Conservation (phyloP, 2,113 vertebrate species). For the Ceyx melanurus region DNA sequence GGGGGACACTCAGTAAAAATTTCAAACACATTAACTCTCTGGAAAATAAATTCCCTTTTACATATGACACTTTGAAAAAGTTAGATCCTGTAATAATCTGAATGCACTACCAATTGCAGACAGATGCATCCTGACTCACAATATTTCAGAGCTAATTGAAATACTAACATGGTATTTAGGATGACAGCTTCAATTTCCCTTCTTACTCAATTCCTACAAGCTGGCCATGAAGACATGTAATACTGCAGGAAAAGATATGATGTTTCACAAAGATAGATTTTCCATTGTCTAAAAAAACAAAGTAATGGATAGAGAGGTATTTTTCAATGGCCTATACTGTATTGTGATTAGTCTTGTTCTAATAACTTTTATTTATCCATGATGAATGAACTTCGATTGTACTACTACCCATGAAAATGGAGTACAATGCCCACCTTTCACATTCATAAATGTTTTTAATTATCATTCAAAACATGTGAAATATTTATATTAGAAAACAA, state of each 20-base stretch:
- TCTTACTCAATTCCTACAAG: neutral
- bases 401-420: neutral
- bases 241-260: neutral
- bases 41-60: neutral
- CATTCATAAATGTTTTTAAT: neutral
- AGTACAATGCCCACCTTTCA: neutral
- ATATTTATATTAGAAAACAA: neutral
- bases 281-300: neutral
- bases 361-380: neutral
- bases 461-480: neutral
- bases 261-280: neutral
- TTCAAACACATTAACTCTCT: neutral
- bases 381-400: neutral
- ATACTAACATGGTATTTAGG: conserved; percentile 7
- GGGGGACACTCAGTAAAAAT: neutral
- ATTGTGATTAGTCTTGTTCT: neutral
- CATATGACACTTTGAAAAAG: neutral
- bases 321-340: neutral
- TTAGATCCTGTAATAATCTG: neutral
- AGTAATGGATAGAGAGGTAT: neutral
- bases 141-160: conserved; percentile 34
- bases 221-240: neutral
- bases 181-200: conserved; percentile 7
- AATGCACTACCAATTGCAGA: neutral
- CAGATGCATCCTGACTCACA: neutral